Evolutionary conservation across 2,113 vertebrate genomes (phyloP), one percentile per base, ranked within the genome.

Genomic region (Equus quagga): DNA sequence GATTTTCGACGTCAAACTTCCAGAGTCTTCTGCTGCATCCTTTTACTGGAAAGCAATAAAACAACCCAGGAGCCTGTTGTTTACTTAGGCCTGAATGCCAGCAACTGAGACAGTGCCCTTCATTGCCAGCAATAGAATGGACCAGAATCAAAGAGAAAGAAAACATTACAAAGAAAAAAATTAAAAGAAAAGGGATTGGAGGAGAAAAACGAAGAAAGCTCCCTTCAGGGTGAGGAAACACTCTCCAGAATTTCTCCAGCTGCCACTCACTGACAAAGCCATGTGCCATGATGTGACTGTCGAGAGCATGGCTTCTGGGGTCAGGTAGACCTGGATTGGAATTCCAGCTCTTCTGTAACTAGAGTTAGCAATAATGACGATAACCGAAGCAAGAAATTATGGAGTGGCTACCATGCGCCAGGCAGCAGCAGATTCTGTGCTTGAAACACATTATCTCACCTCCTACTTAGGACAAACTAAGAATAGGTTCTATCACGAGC

Each of bases 141-240:
- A 67, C 4, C 21, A 54, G n/a, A 49, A 64, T 79, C 44, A n/a
- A 94, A 85, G 26, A 90, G 64, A 82, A 85, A 83, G 24, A 97
- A 89, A 97, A 96, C 3, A 44, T 26, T 36, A 73, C 3, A 49
- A 31, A 2, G 8, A 31, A 81, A n/a, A 36, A 28, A 24, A 72
- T 10, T 23, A 62, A 91, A 80, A 78, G 56, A 67, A 72, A 83
- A 80, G 13, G 31, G 8, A 73, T 92, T 19, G 36, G 2, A 67
- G 28, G 12, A 80, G n/a, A 21, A 78, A 88, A 95, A 56, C 41
- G 24, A 83, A 88, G 67, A 60, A 83, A 60, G 13, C 23, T 33
- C 18, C 41, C 41, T 85, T 73, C 21, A 11, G 33, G 33, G 2
- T 60, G 41, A 76, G 28, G 23, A 33, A 83, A 78, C 23, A 78